Evolutionary conservation across 37 sponge, comb jelly and placozoan species (phyloP).

Genomic region (Diacarnus erythraeanus): DNA sequence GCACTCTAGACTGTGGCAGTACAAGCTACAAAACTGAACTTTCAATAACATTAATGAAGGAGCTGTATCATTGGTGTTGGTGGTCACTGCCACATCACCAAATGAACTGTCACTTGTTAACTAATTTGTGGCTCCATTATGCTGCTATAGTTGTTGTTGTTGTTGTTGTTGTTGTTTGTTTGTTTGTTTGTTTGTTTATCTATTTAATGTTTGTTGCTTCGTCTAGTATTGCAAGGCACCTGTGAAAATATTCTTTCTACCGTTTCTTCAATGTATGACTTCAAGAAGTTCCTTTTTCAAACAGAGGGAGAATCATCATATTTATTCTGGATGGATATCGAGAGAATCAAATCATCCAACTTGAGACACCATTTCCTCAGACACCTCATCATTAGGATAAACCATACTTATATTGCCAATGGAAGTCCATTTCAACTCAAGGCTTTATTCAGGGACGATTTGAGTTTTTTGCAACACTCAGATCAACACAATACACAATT

Average conservation of each 20-base stretch:
- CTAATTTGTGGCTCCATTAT: too few relatives aligned
- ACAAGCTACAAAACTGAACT: too few relatives aligned
- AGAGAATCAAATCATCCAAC: slow-evolving; percentile 17
- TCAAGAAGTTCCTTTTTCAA: slow-evolving; percentile 29
- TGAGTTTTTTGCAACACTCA: neutral
- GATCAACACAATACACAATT: neutral
- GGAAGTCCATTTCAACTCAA: slow-evolving; percentile 26
- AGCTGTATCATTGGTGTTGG: too few relatives aligned
- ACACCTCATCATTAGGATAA: slow-evolving; percentile 1
- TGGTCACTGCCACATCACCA: too few relatives aligned
- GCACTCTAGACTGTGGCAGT: too few relatives aligned
- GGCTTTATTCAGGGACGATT: neutral
- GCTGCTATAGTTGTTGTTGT: too few relatives aligned
- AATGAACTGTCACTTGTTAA: too few relatives aligned
- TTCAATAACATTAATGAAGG: too few relatives aligned
- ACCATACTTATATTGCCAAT: slow-evolving; percentile 9
- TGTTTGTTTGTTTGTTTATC: too few relatives aligned
- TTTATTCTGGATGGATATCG: slow-evolving; percentile 53
- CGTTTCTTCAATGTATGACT: slow-evolving; percentile 32
- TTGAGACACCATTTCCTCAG: neutral
- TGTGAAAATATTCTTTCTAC: neutral
- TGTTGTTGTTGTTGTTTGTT: too few relatives aligned
- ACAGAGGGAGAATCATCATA: slow-evolving; percentile 49
- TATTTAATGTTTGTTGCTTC: too few relatives aligned
- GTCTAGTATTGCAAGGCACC: neutral